Conservation (phyloP, 2,113 vertebrate species). For the Oncorhynchus masou region DNA sequence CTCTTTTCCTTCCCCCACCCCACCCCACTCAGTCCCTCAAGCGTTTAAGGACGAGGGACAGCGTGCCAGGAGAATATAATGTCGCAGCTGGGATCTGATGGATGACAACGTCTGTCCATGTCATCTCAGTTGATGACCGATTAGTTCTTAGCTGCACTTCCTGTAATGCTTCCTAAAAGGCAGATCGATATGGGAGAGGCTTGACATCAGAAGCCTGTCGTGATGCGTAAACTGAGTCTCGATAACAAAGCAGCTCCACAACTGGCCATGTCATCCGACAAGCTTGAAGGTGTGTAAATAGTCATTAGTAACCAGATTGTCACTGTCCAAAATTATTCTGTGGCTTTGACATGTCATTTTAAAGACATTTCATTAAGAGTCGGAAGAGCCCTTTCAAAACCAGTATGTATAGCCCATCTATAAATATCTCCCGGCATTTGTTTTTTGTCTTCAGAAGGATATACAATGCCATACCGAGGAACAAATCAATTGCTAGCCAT, state of each 20-base stretch:
- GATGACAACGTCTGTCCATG: constrained; percentile 58
- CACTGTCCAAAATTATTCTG: constrained; percentile 3
- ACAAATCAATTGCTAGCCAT: constrained; percentile 9
- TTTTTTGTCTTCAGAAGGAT: constrained; percentile 21
- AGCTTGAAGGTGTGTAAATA: too few species aligned
- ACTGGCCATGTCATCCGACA: too few species aligned
- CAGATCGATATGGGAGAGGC: too few species aligned
- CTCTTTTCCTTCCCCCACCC: too few species aligned
- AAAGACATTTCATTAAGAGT: constrained; percentile 13
- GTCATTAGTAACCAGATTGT: too few species aligned
- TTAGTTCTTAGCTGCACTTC: not conserved
- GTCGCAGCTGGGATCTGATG: constrained; percentile 42
- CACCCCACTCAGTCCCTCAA: too few species aligned
- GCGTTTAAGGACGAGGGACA: constrained; percentile 7
- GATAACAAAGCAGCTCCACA: constrained; percentile 13
- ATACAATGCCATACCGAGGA: constrained; percentile 7
- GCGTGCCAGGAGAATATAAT: constrained; percentile 45
- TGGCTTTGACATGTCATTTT: constrained; percentile 13
- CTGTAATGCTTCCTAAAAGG: not conserved
- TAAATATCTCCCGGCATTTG: constrained; percentile 29
- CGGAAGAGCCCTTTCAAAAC: constrained; percentile 10
- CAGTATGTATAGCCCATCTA: constrained; percentile 13
- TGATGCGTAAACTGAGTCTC: constrained; percentile 4
- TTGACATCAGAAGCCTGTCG: constrained; percentile 26
- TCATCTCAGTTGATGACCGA: not conserved